Evolutionary conservation across 2,888 invertebrate species (phyloP), one percentile per base, ranked within the genome.

Genomic region (Coleophora flavipennella): DNA sequence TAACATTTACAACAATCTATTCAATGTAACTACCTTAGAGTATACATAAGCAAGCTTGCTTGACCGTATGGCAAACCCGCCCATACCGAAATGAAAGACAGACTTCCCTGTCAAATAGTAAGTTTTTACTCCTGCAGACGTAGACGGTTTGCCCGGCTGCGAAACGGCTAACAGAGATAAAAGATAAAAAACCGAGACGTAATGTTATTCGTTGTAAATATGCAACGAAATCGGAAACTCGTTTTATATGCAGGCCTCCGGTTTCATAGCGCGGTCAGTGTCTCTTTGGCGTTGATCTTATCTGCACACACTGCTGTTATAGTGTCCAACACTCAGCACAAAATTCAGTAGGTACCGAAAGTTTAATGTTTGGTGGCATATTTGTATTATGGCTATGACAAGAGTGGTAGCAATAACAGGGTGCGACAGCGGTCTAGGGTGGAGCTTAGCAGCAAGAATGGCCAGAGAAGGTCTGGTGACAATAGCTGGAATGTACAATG

Each of bases 371-470:
- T n/a, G n/a, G n/a, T n/a, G n/a, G n/a, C n/a, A n/a, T n/a, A n/a
- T n/a, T n/a, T 6, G 6, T 13, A 9, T n/a, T 3, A 33, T 31
- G 14, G 37, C 14, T 26, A 20, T 35, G 9, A 28, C 31, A 26
- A 60, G 73, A 41, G 85, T 91, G 2, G 80, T 91, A 31, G 85
- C 93, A 12, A 90, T 95, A 50, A 93, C 93, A 7, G 95, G 95
- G 32, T 95, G 95, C 64, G 95, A 95, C 72, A 92, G 93, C 41
- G 95, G 95, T 2, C 84, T 95, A 11, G 95, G 95, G 40, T 93
- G 88, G 73, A 89, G 90, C 2, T 65, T 92, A 35, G 91, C 92
- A 0, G 83, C 89, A 13, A 86, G 90, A 49, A 73, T 88, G 7
- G 85, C 85, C 7, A 74, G 87, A 4, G 78, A 88, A 53, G 92